These are phyloP conservation scores for Oophaga sylvatica DNA, from an alignment of 2,797 vertebrate genomes.

Conservation along the genomic window DNA sequence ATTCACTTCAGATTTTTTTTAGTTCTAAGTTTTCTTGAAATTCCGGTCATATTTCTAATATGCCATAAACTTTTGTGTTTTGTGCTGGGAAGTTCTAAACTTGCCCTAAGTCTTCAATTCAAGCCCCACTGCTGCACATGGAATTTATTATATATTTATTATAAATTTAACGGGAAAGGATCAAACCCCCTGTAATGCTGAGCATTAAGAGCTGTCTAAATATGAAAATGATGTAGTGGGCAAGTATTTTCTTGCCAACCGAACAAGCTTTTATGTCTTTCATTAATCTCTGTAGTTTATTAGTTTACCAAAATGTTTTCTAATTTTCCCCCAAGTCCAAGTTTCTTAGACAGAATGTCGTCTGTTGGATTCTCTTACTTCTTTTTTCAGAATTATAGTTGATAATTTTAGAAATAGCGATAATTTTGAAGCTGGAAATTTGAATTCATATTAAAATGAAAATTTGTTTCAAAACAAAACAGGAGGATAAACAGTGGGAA, in stretches of 20 bases:
- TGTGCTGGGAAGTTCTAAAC: too few relatives aligned
- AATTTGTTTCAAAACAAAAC: neutral
- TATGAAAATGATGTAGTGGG: neutral
- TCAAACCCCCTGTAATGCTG: too few relatives aligned
- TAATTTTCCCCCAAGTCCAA: neutral
- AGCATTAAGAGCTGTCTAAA: neutral
- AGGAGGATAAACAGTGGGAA: neutral
- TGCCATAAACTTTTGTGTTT: too few relatives aligned
- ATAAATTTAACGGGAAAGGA: too few relatives aligned
- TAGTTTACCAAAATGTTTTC: neutral
- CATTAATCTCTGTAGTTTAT: neutral
- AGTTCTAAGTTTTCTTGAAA: too few relatives aligned
- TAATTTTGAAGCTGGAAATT: neutral
- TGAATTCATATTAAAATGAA: neutral
- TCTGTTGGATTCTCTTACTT: neutral
- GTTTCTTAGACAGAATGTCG: neutral
- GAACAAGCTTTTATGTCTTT: neutral
- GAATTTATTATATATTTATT: too few relatives aligned
- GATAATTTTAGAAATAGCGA: neutral
- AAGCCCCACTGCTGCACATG: too few relatives aligned
- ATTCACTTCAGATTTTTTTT: too few relatives aligned
- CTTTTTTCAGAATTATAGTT: neutral
- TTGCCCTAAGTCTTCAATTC: too few relatives aligned
- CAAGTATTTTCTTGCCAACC: neutral
- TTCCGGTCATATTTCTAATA: too few relatives aligned